Base-by-base conservation (phyloP, 2,113 vertebrate genomes). In the Psettodes erumei region DNA sequence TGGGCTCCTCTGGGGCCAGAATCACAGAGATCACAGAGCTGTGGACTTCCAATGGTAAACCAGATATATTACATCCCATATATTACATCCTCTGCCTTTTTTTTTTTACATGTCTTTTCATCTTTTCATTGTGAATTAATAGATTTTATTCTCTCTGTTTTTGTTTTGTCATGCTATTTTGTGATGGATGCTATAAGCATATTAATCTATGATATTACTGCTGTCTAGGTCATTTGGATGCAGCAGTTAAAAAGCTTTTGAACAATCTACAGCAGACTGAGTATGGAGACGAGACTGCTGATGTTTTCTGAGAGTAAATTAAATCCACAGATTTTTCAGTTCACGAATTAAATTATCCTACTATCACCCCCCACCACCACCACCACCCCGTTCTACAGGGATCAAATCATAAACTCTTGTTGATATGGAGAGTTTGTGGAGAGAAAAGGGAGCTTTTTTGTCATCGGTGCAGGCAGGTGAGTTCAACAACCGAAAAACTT, bases 21-120 rank as follows among this genome's bases (percentile, higher is more conserved):
- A 71, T 78, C 79, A 71, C 35, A 71, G 64, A 59, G 64, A 71
- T 75, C 38, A 60, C 67, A 30, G 76, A 59, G 81, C 83, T 79
- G 76, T 81, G 88, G 71, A 85, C 83, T 43, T 71, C 79, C 71
- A 38, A 84, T 68, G 63, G 81, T 87, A 79, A 84, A 86, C 77
- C 72, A 81, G 62, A 81, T 75, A 78, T 51, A 62, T 71, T 53
- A 35, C 71, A 43, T 51, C 45, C 16, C 50, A 55, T 69, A 35
- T 19, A 8, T 78, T 80, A 71, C 62, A 79, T 59, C 0, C 7
- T 59, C 23, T 71, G 45, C 51, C 55, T 8, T 5, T 73, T 6
- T 7, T 80, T 75, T 82, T 84, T 60, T 70, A n/a, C n/a, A n/a
- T 60, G 60, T 55, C 45, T 10, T 40, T 9, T 12, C 12, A n/a